Base-by-base conservation (phyloP, 2,888 invertebrate species). In the Cancer borealis region DNA sequence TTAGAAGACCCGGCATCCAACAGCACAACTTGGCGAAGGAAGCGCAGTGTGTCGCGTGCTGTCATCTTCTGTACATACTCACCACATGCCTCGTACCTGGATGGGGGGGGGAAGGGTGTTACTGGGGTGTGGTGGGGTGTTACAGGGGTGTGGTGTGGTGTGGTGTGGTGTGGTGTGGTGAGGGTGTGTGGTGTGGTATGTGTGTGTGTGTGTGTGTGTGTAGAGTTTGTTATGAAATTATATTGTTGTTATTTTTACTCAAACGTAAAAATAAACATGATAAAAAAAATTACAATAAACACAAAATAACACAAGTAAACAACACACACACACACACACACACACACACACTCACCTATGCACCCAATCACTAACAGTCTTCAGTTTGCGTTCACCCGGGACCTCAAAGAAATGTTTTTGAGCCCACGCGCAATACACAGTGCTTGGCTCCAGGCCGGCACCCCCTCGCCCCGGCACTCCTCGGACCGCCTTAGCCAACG, bases 11-110 rank as follows among this genome's bases (percentile, higher is more conserved):
- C 93, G 5, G 60, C 92, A 10, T 79, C 96, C 10, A 96, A 96
- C 95, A 97, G 97, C 60, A 96, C 96, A 26, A 96, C 96, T 17
- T 96, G 96, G 84, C 96, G 96, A 17, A 96, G 96, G 95, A 97
- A 96, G 79, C 96, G 95, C n/a, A 96, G 91, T 5, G 97, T 92
- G 95, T 97, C 96, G 45, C 95, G 95, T 3, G 97, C 96, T 4
- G 96, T 94, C 92, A 97, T 96, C 95, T 96, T 96, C 93, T 96
- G 96, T 49, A 97, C 95, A 93, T 96, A 96, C 49, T 96, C 96
- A 47, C 96, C 96, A 79, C 91, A 93, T 39, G 84, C 88, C 30
- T 93, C 92, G 92, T 92, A 93, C 46, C 93, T 93, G 88, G 0
- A 87, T 66, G 26, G 21, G 73, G 73, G 73, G 73, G 0, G 26